A percentile compares a stretch with the other conserved stretches of the same genome.
These are phyloP conservation scores for Promerops cafer DNA, from an alignment of 2,113 vertebrate species.

Conservation along the genomic window DNA sequence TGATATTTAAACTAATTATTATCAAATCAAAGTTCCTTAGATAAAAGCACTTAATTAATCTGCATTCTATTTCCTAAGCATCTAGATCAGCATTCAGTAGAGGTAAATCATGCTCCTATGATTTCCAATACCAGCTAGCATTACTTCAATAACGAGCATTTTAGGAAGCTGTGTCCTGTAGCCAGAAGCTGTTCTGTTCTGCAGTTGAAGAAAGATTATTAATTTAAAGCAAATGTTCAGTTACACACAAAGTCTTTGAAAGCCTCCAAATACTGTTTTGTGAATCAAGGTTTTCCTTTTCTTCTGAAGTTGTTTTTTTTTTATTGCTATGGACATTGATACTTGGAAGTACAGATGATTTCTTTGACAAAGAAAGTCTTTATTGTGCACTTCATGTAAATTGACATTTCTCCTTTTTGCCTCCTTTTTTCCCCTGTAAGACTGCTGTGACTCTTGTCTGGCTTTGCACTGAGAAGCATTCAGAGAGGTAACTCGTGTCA, in stretches of 20 bases:
- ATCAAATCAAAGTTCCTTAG: constrained; percentile 43
- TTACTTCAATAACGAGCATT: background rate
- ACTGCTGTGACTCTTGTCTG: background rate
- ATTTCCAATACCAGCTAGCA: constrained; percentile 7
- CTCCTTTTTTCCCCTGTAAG: background rate
- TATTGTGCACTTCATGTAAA: constrained; percentile 2
- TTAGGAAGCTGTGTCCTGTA: background rate
- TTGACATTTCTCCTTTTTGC: background rate
- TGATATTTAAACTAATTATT: constrained; percentile 48
- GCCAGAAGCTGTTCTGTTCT: background rate
- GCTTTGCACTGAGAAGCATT: constrained; percentile 39
- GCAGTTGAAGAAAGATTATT: background rate
- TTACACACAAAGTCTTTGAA: background rate
- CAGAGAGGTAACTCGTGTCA: constrained; percentile 54
- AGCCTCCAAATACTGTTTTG: background rate
- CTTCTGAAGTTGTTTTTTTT: background rate
- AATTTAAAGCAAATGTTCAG: constrained; percentile 15
- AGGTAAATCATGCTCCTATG: constrained; percentile 41
- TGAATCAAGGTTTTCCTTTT: background rate
- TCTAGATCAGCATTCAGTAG: constrained; percentile 31
- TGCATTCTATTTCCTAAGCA: constrained; percentile 36
- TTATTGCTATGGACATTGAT: background rate
- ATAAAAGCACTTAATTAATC: constrained; percentile 57
- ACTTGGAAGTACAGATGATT: background rate
- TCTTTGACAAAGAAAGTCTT: background rate